Base-by-base conservation (phyloP, 2,113 vertebrate species). In the Myotis lucifugus region DNA sequence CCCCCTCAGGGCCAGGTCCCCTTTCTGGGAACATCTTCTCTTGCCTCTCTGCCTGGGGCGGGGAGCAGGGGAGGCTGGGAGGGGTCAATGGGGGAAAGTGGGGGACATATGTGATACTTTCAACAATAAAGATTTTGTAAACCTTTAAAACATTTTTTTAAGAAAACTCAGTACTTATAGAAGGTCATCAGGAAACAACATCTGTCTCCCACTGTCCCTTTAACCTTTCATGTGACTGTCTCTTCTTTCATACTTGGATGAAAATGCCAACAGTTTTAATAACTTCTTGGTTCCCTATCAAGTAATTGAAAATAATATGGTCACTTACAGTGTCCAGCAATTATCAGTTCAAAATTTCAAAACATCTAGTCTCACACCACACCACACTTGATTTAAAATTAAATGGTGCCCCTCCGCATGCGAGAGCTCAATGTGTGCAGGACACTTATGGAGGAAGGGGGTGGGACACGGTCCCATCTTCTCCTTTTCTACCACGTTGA, bases 271-370 rank as follows among this genome's bases (percentile, higher is more conserved):
- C n/a, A 42, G 10, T 86, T 88, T 72, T 64, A 37, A 67, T 46
- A 34, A 67, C 32, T 82, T 70, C 66, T 86, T 32, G 27, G 61
- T 73, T 89, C 19, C 29, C 18, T 82, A 18, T 15, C 18, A 23
- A 27, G 12, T 56, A 78, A 83, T 4, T 86, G 37, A 83, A 73
- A 90, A 42, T 48, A 32, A 48, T 5, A 48, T 1, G 23, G 42
- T 48, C 69, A 77, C 42, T 79, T 78, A 2, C 34, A 87, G 2
- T 64, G 59, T 77, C 42, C 59, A 67, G 19, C 40, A 48, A 72
- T 70, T 56, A n/a, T 77, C 79, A 73, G 37, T 79, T 85, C 59
- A 76, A 23, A 67, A 42, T 93, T 93, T 91, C 29, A 40, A 94
- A 94, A 52, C 25, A 90, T 46, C 29, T 32, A 81, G 29, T 61